These are phyloP conservation scores for Myathropa florea DNA, from an alignment of 2,888 invertebrate species.

Conservation along the genomic window DNA sequence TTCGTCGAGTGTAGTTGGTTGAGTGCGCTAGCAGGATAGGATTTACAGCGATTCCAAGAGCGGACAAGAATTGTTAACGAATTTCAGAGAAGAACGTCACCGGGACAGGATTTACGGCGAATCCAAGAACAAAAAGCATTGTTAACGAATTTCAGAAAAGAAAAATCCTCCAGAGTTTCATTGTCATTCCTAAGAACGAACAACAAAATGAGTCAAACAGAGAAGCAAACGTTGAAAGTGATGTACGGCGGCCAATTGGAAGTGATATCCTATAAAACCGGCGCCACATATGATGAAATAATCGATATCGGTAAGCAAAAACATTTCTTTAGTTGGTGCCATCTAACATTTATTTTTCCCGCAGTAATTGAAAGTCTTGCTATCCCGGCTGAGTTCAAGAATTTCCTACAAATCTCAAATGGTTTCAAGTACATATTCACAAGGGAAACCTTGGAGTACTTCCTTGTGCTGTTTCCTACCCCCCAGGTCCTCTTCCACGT, in stretches of 20 bases:
- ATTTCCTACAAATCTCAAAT: conserved; percentile 75
- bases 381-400: conserved; percentile 72
- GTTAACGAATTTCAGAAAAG: no score
- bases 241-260: conserved; percentile 55
- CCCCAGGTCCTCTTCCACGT: conserved; percentile 76
- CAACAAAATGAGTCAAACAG: conserved; percentile 19
- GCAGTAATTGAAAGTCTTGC: conserved; percentile 72
- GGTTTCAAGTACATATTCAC: conserved; percentile 75
- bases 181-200: not conserved
- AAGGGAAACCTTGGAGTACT: conserved; percentile 76
- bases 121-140: not conserved
- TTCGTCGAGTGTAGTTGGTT: not conserved
- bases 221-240: conserved; percentile 37
- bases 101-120: no score
- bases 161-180: no score
- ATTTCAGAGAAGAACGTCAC: not conserved
- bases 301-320: conserved; percentile 74
- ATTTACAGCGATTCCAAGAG: no score
- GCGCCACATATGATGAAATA: conserved; percentile 72
- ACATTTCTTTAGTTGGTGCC: not conserved
- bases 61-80: not conserved
- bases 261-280: conserved; percentile 35
- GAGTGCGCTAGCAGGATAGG: no score
- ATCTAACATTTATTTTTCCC: not conserved
- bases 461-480: conserved; percentile 76